These are phyloP conservation scores for Artemia franciscana DNA, from an alignment of 1,140 invertebrate genomes.

Conservation along the genomic window DNA sequence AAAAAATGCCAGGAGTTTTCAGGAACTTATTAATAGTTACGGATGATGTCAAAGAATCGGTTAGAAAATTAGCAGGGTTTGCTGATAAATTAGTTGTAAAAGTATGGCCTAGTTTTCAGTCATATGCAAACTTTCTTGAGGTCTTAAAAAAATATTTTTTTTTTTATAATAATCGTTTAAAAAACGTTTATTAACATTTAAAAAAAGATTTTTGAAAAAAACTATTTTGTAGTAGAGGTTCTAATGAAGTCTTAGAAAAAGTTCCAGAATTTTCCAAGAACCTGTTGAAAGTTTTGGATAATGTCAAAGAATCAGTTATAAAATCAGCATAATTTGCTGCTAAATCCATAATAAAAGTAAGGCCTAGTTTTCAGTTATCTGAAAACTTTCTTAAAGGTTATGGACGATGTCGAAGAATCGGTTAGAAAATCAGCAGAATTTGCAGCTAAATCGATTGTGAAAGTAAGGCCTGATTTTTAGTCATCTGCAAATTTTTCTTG, in stretches of 20 bases:
- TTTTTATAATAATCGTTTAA: too few species aligned
- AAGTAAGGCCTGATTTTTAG: constrained; percentile 36
- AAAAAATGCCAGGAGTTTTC: constrained; percentile 45
- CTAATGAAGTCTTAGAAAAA: constrained; percentile 24
- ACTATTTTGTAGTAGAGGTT: constrained; percentile 33
- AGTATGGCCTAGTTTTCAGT: too few species aligned
- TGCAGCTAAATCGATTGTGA: constrained; percentile 49
- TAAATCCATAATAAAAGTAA: constrained; percentile 50
- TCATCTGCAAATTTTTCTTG: too few species aligned
- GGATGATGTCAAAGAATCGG: constrained; percentile 80
- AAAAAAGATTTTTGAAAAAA: too few species aligned
- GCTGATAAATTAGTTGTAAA: constrained; percentile 53
- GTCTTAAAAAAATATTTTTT: too few species aligned
- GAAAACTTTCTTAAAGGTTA: constrained; percentile 70
- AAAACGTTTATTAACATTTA: too few species aligned
- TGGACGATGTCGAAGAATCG: constrained; percentile 80
- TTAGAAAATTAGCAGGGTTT: constrained; percentile 47
- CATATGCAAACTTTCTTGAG: too few species aligned
- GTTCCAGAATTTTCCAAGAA: constrained; percentile 52
- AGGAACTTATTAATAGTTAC: constrained; percentile 59
- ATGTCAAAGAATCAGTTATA: constrained; percentile 71
- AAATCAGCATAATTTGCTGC: constrained; percentile 49
- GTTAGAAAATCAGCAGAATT: constrained; percentile 52
- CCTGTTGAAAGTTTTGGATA: constrained; percentile 71
- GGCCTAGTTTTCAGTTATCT: too few species aligned